Base-by-base conservation (phyloP, 1,140 invertebrate genomes). In the Elymnias hypermnestra region DNA sequence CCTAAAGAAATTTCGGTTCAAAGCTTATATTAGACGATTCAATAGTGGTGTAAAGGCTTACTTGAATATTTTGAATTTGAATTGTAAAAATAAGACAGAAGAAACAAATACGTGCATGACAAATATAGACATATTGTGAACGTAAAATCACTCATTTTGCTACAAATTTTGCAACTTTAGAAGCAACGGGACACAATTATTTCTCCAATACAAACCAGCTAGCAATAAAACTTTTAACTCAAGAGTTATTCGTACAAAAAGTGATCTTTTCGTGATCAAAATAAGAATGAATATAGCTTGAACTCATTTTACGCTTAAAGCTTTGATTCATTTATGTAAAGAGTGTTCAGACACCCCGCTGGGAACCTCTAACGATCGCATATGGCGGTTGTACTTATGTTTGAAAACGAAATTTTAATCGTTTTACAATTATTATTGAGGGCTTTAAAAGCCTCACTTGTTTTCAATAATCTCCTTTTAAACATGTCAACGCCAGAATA, bases 121-220 rank as follows among this genome's bases (percentile, higher is more conserved):
- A 33, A 15, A 33, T 33, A 15, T 7, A 15, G 29, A 5, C 13
- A 5, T n/a, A n/a, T n/a, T n/a, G n/a, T n/a, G n/a, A n/a, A n/a
- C n/a, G n/a, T n/a, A n/a, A n/a, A n/a, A n/a, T n/a, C n/a, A n/a
- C n/a, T n/a, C 3, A 21, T 63, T 71, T 33, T 23, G 49, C 38
- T 46, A 63, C 59, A 65, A 63, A 62, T 64, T 67, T 64, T 46
- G 46, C 52, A 53, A 65, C 53, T 57, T 55, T 58, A 38, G 57
- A 54, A 71, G 65, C 72, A 53, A 43, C 68, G 58, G 72, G 72
- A 60, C 44, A 60, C 63, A 57, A 62, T 68, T 68, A 67, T 42
- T 39, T 15, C 38, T 48, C 15, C 22, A 22, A 46, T 38, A 40
- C 37, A 40, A 17, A 25, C 17, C n/a, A 1, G 9, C 8, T 17